phyloP scores from a whole-genome alignment of 2,888 invertebrate genomes.

The Girardia tigrina region DNA sequence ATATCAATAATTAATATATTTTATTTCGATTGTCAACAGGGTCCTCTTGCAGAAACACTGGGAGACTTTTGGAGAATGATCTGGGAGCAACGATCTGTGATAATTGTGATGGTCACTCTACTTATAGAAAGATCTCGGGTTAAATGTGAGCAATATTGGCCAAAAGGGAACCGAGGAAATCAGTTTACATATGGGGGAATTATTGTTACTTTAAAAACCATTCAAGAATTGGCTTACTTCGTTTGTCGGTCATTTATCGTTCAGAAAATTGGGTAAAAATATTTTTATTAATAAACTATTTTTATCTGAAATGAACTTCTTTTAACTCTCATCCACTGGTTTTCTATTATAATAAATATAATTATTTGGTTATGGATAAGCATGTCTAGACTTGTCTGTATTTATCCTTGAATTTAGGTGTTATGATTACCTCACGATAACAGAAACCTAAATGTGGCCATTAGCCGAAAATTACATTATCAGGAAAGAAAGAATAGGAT shows the following conservation, averaged over 20 bases:
- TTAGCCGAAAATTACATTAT: too few species aligned
- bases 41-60: conserved; percentile 89
- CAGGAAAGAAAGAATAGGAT: too few species aligned
- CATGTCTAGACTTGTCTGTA: too few species aligned
- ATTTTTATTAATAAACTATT: too few species aligned
- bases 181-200: conserved; percentile 65
- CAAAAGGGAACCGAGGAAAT: conserved; percentile 71
- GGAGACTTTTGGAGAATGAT: conserved; percentile 98
- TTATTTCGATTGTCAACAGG: conserved; percentile 53
- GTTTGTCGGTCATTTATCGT: conserved; percentile 74
- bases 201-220: conserved; percentile 80
- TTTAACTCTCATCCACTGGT: too few species aligned
- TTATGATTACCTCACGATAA: too few species aligned
- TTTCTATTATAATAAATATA: too few species aligned
- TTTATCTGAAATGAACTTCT: too few species aligned
- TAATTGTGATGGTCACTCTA: conserved; percentile 98
- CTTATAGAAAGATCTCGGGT: conserved; percentile 83
- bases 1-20: too few species aligned
- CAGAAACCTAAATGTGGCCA: too few species aligned
- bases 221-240: conserved; percentile 90
- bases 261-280: conserved; percentile 25
- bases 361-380: too few species aligned
- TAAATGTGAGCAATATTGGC: conserved; percentile 79
- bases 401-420: too few species aligned
- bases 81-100: conserved; percentile 83